These are phyloP conservation scores for Geococcyx californianus DNA, from an alignment of 2,113 vertebrate genomes.

Conservation along the genomic window DNA sequence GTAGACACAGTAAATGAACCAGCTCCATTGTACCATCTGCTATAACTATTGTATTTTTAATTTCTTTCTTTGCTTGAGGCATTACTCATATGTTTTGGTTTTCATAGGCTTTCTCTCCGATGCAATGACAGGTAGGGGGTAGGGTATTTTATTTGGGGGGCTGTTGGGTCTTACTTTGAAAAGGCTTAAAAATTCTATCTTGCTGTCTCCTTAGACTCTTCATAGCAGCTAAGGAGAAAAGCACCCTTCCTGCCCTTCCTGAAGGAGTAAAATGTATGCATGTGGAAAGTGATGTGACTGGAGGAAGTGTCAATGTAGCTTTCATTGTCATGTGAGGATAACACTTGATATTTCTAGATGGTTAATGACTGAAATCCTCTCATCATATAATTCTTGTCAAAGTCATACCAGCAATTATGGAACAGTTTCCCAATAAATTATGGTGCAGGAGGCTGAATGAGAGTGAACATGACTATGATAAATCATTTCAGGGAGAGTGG, in stretches of 20 bases:
- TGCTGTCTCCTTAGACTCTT: not conserved
- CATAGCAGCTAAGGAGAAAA: not conserved
- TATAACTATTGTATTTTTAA: not conserved
- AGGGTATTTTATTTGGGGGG: not conserved
- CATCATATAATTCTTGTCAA: conserved; percentile 35
- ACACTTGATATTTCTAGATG: conserved; percentile 2
- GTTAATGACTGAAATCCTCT: conserved; percentile 34
- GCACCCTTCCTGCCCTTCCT: not conserved
- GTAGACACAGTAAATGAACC: not conserved
- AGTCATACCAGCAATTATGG: conserved; percentile 35
- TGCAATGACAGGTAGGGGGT: accelerated
- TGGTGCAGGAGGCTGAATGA: not conserved
- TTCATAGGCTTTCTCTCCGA: not conserved
- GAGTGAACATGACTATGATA: not conserved
- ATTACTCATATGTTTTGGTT: not conserved
- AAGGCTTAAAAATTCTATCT: not conserved
- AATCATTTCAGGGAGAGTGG: conserved; percentile 17
- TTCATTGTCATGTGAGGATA: conserved; percentile 5
- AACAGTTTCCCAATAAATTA: conserved; percentile 32
- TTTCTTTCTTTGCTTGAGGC: not conserved
- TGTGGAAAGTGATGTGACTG: not conserved
- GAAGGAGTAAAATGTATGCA: not conserved
- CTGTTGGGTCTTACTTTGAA: not conserved
- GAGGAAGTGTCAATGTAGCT: not conserved
- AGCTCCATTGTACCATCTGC: not conserved